Conservation (phyloP, 2,888 invertebrate species). For the Hydraecia micacea region DNA sequence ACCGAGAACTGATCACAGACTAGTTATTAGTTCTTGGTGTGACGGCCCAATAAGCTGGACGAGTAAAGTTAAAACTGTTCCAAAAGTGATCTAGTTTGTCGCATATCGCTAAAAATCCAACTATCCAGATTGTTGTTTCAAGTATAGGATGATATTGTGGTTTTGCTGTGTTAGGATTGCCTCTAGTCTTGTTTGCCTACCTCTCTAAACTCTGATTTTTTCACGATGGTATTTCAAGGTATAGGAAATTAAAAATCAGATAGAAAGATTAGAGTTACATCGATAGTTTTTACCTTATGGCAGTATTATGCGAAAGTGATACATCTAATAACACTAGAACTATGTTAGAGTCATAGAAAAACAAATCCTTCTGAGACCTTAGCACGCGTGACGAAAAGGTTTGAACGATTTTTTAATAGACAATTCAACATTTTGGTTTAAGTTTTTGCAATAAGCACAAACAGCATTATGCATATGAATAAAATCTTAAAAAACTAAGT, state of each 20-base stretch:
- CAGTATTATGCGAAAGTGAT: background rate
- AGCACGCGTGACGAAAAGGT: background rate
- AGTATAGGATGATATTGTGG: background rate
- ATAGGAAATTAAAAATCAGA: too few species aligned
- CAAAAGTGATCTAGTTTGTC: constrained; percentile 16
- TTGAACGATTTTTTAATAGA: background rate
- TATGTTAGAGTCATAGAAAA: background rate
- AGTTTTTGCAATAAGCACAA: background rate
- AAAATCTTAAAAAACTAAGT: background rate
- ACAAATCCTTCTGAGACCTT: background rate
- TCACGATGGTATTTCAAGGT: too few species aligned
- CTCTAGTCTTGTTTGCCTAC: too few species aligned
- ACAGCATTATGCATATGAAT: background rate
- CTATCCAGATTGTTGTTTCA: background rate
- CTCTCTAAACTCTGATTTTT: too few species aligned
- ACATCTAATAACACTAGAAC: background rate
- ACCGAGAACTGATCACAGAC: constrained; percentile 7
- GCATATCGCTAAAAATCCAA: background rate
- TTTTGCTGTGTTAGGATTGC: background rate
- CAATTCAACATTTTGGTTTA: background rate
- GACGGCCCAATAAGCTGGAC: background rate
- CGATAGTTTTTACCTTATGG: background rate
- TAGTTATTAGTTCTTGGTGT: constrained; percentile 15
- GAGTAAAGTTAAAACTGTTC: constrained; percentile 13
- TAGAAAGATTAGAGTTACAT: background rate